Base-by-base conservation (phyloP, 2,113 vertebrate genomes). In the Haplochromis vanheusdeni region DNA sequence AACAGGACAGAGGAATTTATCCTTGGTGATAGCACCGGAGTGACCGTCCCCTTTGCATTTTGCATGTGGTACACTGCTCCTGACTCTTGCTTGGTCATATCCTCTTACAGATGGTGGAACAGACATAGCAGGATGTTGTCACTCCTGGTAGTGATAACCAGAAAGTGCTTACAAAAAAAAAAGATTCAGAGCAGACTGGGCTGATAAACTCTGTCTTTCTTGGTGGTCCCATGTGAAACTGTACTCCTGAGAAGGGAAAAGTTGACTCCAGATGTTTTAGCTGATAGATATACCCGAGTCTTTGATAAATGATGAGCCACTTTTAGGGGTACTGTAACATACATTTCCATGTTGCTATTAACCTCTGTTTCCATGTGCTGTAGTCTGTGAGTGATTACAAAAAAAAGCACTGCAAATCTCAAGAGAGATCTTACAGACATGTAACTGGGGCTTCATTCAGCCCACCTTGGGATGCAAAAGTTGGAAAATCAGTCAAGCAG, bases 401-500 rank as follows among this genome's bases (percentile, higher is more conserved):
- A 73, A 86, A 70, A 86, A 89, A 83, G 31, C 35, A 68, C 58
- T 45, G 45, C 49, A 60, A 84, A 75, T 89, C 90, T 87, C 79
- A 80, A 26, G 56, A 79, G 82, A 86, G 45, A 88, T 89, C 83
- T 88, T 19, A 47, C 81, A 90, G 83, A 85, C 49, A 14, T 91
- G 83, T 80, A 84, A 62, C 52, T 40, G 51, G 35, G 85, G 77
- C 60, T 90, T 90, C 73, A 81, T 90, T 23, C 85, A 42, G 86
- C 70, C 85, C 80, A 86, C 60, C 84, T 92, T 86, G 82, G 92
- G 80, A 94, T 88, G 65, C 55, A 7, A 89, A 37, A 88, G 77
- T 87, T 93, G 91, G 89, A 87, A 92, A 92, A 91, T 81, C 91
- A 87, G 84, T 92, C 86, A 89, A 85, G 91, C 93, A 40, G 83